Evolutionary conservation across 1,140 invertebrate species (phyloP).

Genomic region (Drosophila grimshawi): DNA sequence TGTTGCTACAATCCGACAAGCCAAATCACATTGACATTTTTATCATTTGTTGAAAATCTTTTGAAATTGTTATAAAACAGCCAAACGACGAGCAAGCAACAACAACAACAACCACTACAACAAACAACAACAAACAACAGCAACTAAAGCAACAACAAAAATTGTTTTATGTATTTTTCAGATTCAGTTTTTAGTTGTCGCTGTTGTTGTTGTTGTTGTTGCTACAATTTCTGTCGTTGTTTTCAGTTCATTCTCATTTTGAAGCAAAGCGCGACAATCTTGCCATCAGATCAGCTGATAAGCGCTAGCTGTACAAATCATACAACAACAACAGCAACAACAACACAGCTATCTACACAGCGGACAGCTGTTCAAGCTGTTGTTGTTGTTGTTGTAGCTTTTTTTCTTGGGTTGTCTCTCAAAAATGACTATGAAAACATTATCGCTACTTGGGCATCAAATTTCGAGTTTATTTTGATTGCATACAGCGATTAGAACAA

Average conservation of each 20-base stretch:
- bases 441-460: slow-evolving; percentile 66
- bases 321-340: slow-evolving; percentile 59
- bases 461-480: slow-evolving; percentile 71
- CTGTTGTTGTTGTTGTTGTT: slow-evolving; percentile 45
- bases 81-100: slow-evolving; percentile 48
- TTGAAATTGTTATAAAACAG: slow-evolving; percentile 79
- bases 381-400: slow-evolving; percentile 36
- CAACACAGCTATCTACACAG: slow-evolving; percentile 28
- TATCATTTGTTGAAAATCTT: slow-evolving; percentile 78
- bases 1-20: slow-evolving; percentile 65
- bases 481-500: slow-evolving; percentile 60
- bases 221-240: slow-evolving; percentile 69
- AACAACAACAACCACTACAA: slow-evolving; percentile 39
- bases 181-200: slow-evolving; percentile 30
- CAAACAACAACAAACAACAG: slow-evolving; percentile 39
- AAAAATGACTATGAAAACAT: slow-evolving; percentile 76
- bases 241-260: slow-evolving; percentile 73
- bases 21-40: slow-evolving; percentile 81
- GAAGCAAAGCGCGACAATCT: slow-evolving; percentile 82
- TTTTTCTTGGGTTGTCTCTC: slow-evolving; percentile 50
- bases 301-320: slow-evolving; percentile 77
- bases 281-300: slow-evolving; percentile 82
- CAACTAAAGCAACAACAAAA: slow-evolving; percentile 41
- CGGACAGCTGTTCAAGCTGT: slow-evolving; percentile 65
- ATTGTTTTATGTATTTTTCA: slow-evolving; percentile 52